phyloP scores from a whole-genome alignment of 1,140 invertebrate genomes.

The Oryzaephilus surinamensis region DNA sequence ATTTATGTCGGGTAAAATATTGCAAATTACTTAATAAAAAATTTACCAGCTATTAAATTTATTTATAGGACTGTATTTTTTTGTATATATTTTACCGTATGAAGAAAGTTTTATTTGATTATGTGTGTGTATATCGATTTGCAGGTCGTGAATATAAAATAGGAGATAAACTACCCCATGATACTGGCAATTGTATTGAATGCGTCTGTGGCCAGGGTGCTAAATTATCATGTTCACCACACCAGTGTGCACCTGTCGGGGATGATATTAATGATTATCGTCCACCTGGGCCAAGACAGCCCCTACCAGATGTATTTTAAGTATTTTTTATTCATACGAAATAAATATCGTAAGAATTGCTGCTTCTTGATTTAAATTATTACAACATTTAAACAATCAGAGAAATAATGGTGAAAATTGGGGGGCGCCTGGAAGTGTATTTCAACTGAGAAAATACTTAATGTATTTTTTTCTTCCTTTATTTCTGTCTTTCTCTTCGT shows the following conservation, averaged over 20 bases:
- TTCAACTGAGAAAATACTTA: too few relatives aligned
- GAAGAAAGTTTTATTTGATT: neutral
- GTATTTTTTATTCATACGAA: too few relatives aligned
- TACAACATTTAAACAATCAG: too few relatives aligned
- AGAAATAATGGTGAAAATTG: too few relatives aligned
- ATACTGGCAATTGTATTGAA: constrained; percentile 58
- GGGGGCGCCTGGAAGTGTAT: too few relatives aligned
- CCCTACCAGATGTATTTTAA: constrained; percentile 28
- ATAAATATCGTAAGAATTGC: too few relatives aligned
- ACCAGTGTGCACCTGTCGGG: constrained; percentile 30
- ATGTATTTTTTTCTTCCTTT: too few relatives aligned
- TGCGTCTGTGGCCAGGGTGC: constrained; percentile 52
- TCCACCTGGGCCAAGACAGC: constrained; percentile 26
- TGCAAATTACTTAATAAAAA: neutral
- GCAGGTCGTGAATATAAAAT: constrained; percentile 52
- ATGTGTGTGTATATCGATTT: constrained; percentile 14
- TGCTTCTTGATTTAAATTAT: too few relatives aligned
- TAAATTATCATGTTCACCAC: constrained; percentile 55
- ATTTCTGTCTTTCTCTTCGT: too few relatives aligned
- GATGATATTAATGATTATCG: constrained; percentile 34
- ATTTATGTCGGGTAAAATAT: neutral
- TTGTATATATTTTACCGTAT: neutral
- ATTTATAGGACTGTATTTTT: neutral
- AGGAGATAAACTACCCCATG: constrained; percentile 51
- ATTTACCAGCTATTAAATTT: neutral